Conservation (phyloP, 2,888 invertebrate species). For the Lasius fuliginosus region DNA sequence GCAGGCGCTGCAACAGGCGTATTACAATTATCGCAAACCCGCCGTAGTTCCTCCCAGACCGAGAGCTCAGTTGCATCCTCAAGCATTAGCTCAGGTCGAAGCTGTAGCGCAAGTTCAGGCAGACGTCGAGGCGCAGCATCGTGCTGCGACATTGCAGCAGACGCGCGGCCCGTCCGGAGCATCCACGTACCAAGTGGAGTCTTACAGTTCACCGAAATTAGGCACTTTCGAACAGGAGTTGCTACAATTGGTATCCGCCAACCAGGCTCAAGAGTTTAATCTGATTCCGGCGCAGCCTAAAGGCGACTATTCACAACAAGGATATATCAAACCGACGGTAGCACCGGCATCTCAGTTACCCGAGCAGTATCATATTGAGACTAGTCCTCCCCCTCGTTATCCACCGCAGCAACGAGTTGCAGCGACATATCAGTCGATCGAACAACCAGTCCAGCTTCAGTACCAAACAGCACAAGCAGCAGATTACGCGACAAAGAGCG, state of each 20-base stretch:
- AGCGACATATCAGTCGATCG: conserved; percentile 72
- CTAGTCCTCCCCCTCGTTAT: conserved; percentile 79
- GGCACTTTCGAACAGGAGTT: conserved; percentile 84
- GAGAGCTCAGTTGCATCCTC: conserved; percentile 78
- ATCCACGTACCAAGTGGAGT: conserved; percentile 73
- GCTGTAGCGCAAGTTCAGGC: conserved; percentile 79
- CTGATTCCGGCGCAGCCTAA: conserved; percentile 74
- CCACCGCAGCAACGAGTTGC: conserved; percentile 67
- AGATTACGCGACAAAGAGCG: conserved; percentile 63
- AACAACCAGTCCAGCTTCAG: conserved; percentile 70
- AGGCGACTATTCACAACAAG: conserved; percentile 72
- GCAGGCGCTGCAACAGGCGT: conserved; percentile 82
- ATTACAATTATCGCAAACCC: conserved; percentile 82
- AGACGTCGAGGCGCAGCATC: conserved; percentile 78
- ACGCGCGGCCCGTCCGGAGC: conserved; percentile 74
- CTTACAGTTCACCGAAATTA: conserved; percentile 79
- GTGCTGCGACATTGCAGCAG: conserved; percentile 76
- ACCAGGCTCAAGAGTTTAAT: conserved; percentile 84
- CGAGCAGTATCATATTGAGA: conserved; percentile 83
- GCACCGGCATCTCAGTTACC: conserved; percentile 69
- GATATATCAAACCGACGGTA: conserved; percentile 75
- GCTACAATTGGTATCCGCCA: conserved; percentile 82
- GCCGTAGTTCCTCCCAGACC: conserved; percentile 81
- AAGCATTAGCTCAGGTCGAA: conserved; percentile 80
- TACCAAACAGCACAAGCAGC: conserved; percentile 63